Conservation (phyloP, 2,797 vertebrate species). For the Apodemus agrarius region DNA sequence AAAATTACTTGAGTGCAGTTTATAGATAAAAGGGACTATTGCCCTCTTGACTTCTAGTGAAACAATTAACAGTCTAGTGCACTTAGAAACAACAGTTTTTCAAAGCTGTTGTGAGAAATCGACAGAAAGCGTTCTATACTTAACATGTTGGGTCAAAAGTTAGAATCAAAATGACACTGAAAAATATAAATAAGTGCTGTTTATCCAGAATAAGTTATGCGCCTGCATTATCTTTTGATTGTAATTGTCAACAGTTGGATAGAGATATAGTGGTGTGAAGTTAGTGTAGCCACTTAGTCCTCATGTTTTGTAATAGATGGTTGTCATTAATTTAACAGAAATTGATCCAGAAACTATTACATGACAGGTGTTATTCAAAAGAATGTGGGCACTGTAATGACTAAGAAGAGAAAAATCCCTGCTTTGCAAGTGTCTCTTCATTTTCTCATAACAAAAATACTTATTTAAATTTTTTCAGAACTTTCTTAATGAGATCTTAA, state of each 20-base stretch:
- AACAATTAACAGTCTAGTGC: constrained; percentile 78
- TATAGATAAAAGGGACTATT: constrained; percentile 74
- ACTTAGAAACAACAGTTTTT: constrained; percentile 70
- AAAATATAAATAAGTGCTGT: constrained; percentile 49
- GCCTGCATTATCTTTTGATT: not conserved
- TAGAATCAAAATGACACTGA: constrained; percentile 52
- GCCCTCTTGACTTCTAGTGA: constrained; percentile 77
- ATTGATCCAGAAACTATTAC: not conserved
- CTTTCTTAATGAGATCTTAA: not conserved
- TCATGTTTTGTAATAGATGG: not conserved
- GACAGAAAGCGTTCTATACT: not conserved
- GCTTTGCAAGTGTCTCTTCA: not conserved
- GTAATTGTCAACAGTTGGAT: not conserved
- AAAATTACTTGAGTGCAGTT: constrained; percentile 78
- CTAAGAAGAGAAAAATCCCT: not conserved
- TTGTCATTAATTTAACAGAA: constrained; percentile 38
- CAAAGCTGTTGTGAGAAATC: constrained; percentile 63
- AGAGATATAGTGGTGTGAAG: not conserved
- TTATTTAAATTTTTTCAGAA: not conserved
- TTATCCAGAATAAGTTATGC: not conserved
- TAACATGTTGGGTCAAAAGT: constrained; percentile 46
- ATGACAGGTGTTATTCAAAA: not conserved
- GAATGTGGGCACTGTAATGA: not conserved
- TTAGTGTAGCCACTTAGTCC: not conserved
- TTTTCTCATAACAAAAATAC: not conserved